Evolutionary conservation across 2,888 invertebrate species (phyloP), one percentile per base, ranked within the genome.

Genomic region (Plemyria rubiginata): DNA sequence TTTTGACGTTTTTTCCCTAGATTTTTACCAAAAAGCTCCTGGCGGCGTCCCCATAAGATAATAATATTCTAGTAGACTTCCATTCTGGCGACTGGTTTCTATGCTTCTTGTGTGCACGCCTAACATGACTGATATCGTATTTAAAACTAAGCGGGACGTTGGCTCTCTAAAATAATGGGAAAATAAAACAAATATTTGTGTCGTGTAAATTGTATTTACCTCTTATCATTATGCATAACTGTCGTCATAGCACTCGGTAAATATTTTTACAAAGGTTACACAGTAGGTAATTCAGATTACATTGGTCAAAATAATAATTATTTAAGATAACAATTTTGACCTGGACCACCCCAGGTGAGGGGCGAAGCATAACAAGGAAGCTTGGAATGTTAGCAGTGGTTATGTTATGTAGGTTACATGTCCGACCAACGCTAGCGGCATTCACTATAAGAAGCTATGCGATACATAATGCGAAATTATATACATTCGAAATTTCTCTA

Each of bases 121-220:
- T 32, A 50, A 36, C 32, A 36, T 50, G 15, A 11, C 29, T 49
- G 49, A 32, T 48, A 32, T 16, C 8, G 6, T 48, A 3, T 22
- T 22, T n/a, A 48, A 22, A 28, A 8, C 49, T 45, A 45, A 2
- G 3, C 5, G 16, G 45, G 15, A 45, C 16, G 45, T 16, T 16
- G 43, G 43, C 15, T 38, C 32, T 32, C 4, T 12, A 15, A 43
- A 43, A 16, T 16, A 16, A 45, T 16, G 15, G 11, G 16, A 45
- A 75, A 90, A 88, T 90, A 75, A 90, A 90, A 90, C 86, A 74
- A 71, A 64, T 60, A 59, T 49, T 38, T 54, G 69, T 88, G 86
- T 91, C 82, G 90, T 92, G 92, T 92, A 92, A 92, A 92, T 91
- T 91, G 91, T 92, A 92, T 92, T 92, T 92, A 92, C 91, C 82